Base-by-base conservation (phyloP, 2,888 invertebrate species). In the Taphrorychus bicolor region DNA sequence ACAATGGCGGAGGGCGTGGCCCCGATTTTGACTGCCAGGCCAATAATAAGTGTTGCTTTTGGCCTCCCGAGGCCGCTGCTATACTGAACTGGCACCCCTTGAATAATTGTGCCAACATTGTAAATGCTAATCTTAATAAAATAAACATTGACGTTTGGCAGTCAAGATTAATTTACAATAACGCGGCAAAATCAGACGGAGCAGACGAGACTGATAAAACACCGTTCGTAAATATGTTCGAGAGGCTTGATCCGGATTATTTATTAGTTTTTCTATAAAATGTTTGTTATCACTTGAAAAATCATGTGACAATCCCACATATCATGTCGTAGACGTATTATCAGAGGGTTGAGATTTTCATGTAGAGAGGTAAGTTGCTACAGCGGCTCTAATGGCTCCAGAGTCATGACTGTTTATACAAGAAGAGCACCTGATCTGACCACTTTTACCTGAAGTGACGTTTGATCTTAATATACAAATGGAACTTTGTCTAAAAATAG, bases 1-100 rank as follows among this genome's bases (percentile, higher is more conserved):
- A 60, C 60, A 60, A 48, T 60, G 60, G 52, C 22, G n/a, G 60
- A 60, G 41, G 60, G 60, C 60, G 60, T 32, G 22, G 53, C 60
- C 41, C 52, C 7, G 21, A 32, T 40, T 41, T 22, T 23, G 19
- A 41, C 11, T 42, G 21, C 52, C 60, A 60, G 60, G 42, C 60
- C 60, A 60, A 60, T 60, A 60, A 60, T 60, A 53, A 41, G 41
- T 19, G 32, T n/a, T n/a, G 32, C 32, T 32, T 32, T 32, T 32
- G 7, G 32, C 9, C 32, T 11, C 1, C 32, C 9, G 32, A 32
- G n/a, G n/a, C n/a, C n/a, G n/a, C n/a, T n/a, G n/a, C n/a, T n/a
- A n/a, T n/a, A n/a, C n/a, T n/a, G n/a, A n/a, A n/a, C n/a, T n/a
- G n/a, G n/a, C n/a, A n/a, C n/a, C n/a, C n/a, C n/a, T n/a, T n/a